Percentiles rank a stretch among this genome's conserved stretches.
These are phyloP conservation scores for Stenoptilia bipunctidactyla DNA, from an alignment of 2,888 invertebrate species.

Conservation along the genomic window DNA sequence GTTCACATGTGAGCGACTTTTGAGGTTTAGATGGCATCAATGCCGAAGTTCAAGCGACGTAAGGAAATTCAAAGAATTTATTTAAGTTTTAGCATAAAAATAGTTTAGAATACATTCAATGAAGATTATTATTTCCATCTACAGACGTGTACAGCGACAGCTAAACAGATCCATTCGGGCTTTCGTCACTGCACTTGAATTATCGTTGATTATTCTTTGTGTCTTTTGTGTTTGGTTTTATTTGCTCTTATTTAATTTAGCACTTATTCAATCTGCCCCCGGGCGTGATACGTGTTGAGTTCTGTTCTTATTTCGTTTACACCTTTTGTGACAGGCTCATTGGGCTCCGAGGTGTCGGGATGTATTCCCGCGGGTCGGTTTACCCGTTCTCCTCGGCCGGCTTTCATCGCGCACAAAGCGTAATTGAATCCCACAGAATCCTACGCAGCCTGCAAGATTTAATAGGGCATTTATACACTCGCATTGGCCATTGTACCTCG, in stretches of 20 bases:
- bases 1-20: no score
- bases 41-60: slow-evolving; percentile 7
- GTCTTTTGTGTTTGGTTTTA: slow-evolving; percentile 31
- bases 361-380: slow-evolving; percentile 62
- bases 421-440: slow-evolving; percentile 71
- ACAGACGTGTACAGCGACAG: background rate
- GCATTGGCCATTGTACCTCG: slow-evolving; percentile 67
- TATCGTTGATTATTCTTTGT: background rate
- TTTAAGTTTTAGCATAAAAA: no score
- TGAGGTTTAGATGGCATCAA: no score
- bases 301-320: slow-evolving; percentile 55
- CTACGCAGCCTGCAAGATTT: slow-evolving; percentile 67
- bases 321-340: slow-evolving; percentile 69
- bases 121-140: no score
- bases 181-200: slow-evolving; percentile 18
- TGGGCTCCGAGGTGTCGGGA: slow-evolving; percentile 68
- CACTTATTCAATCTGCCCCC: slow-evolving; percentile 68
- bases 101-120: no score
- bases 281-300: slow-evolving; percentile 49
- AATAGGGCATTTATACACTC: slow-evolving; percentile 71
- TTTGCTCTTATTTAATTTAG: slow-evolving; percentile 71
- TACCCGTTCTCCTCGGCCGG: slow-evolving; percentile 57
- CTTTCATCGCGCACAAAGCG: slow-evolving; percentile 68
- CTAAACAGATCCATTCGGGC: slow-evolving; percentile 32
- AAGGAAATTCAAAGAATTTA: slow-evolving; percentile 19